A percentile compares a stretch with the other conserved stretches of the same genome.
phyloP scores from a whole-genome alignment of 2,888 invertebrate genomes.

The Caradrina clavipalpis region DNA sequence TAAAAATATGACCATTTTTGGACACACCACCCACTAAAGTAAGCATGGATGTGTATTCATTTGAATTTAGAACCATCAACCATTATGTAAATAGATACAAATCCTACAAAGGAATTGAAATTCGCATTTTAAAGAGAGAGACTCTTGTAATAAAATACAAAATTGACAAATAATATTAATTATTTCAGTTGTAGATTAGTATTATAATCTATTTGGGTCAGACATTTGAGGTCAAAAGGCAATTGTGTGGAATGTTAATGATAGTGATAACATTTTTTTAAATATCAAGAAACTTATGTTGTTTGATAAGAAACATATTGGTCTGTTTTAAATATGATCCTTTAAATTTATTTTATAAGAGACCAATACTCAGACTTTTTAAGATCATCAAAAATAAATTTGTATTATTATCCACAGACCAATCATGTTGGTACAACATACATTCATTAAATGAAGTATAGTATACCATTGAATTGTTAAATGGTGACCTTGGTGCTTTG shows the following conservation, averaged over 20 bases:
- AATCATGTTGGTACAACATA: not conserved
- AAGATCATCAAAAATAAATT: too few species aligned
- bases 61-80: not conserved
- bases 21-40: not conserved
- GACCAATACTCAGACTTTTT: too few species aligned
- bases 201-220: constrained; percentile 43
- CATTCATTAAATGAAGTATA: not conserved
- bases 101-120: not conserved
- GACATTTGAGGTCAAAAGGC: constrained; percentile 44
- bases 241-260: constrained; percentile 18
- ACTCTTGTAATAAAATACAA: not conserved
- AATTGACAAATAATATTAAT: not conserved
- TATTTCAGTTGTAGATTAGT: constrained; percentile 18
- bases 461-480: not conserved
- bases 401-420: not conserved
- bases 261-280: constrained; percentile 20
- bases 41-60: not conserved
- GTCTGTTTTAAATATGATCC: not conserved
- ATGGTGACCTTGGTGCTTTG: constrained; percentile 30
- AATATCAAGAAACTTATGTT: not conserved
- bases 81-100: not conserved
- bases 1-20: not conserved
- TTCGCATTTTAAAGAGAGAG: not conserved
- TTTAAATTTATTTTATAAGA: too few species aligned
- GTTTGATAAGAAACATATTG: not conserved